A percentile compares a stretch with the other conserved stretches of the same genome.
Evolutionary conservation across 2,888 invertebrate genomes (phyloP).

Genomic region (Heteromyza rotundicornis): DNA sequence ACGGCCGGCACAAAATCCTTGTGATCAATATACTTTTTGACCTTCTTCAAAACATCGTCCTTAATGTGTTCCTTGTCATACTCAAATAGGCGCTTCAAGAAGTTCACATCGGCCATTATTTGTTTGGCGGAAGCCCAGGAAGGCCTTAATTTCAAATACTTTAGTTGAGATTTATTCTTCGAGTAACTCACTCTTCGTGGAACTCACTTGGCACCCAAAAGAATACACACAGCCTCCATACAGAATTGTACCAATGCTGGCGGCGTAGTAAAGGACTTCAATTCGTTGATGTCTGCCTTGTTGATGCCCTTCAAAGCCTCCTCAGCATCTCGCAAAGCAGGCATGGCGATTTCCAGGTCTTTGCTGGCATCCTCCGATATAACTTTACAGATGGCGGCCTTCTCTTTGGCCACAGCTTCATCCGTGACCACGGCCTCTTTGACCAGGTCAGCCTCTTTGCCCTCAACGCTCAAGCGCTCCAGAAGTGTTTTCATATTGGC

Average conservation of each 20-base stretch:
- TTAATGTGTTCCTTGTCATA: slow-evolving; percentile 88
- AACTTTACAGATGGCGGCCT: slow-evolving; percentile 82
- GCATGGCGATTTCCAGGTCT: slow-evolving; percentile 85
- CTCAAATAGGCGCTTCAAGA: slow-evolving; percentile 80
- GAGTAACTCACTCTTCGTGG: too few relatives aligned
- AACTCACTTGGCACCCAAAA: slow-evolving; percentile 80
- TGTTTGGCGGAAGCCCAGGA: slow-evolving; percentile 87
- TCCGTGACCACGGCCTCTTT: slow-evolving; percentile 80
- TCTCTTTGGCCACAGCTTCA: slow-evolving; percentile 82
- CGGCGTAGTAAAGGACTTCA: slow-evolving; percentile 87
- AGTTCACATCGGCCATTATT: slow-evolving; percentile 81
- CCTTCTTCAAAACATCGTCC: slow-evolving; percentile 76
- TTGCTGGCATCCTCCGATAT: slow-evolving; percentile 89
- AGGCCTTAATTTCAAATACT: slow-evolving; percentile 65
- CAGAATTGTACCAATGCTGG: slow-evolving; percentile 86
- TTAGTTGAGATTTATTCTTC: not conserved
- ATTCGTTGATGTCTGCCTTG: slow-evolving; percentile 88
- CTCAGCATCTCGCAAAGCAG: slow-evolving; percentile 83
- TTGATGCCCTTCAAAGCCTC: slow-evolving; percentile 84
- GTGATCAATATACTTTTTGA: slow-evolving; percentile 83
- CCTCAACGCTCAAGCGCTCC: slow-evolving; percentile 77
- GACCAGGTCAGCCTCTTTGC: slow-evolving; percentile 81
- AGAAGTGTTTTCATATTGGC: slow-evolving; percentile 78
- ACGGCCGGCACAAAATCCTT: slow-evolving; percentile 85
- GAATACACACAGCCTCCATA: slow-evolving; percentile 89